Base-by-base conservation (phyloP, 2,113 vertebrate species). In the Catharus fuscescens region DNA sequence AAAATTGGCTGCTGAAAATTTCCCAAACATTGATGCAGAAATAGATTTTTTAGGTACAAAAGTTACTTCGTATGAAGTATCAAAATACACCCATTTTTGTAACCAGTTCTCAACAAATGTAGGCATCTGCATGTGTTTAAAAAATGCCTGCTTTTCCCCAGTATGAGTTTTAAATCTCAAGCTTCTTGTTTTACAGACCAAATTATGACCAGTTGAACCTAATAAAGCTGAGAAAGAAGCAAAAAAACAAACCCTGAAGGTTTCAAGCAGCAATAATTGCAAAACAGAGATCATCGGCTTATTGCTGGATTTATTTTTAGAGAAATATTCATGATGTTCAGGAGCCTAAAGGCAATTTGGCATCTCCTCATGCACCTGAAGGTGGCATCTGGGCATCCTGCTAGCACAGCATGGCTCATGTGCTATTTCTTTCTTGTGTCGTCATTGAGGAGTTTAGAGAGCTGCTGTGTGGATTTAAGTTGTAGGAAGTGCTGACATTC, bases 401-500 rank as follows among this genome's bases (percentile, higher is more conserved):
- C 85, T 92, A 57, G 88, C 87, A n/a, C 94, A 95, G 87, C 76
- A 52, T 88, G 82, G 88, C 90, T 95, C 90, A 83, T 83, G 0
- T 50, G 82, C 94, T 95, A 94, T 96, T 95, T 96, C 56, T 95
- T 94, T 59, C 91, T 95, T 34, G 57, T 95, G 94, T 92, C 7
- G 7, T 96, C 92, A 93, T 5, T 66, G 59, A 70, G 32, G 92
- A 66, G 87, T 90, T 95, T 19, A 45, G 87, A 72, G 90, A 92
- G 79, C 88, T 96, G 89, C 19, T 78, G 60, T 65, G 44, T 86
- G 93, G 94, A 93, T 94, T 96, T 93, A 96, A 90, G 91, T 56
- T 93, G 93, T 92, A 96, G 94, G 88, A 96, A 95, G 85, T 84
- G 88, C 92, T 93, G 91, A 95, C 79, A 72, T 94, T 94, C 82